These are phyloP conservation scores for Epirrita christyi DNA, from an alignment of 2,888 invertebrate genomes.

Conservation along the genomic window DNA sequence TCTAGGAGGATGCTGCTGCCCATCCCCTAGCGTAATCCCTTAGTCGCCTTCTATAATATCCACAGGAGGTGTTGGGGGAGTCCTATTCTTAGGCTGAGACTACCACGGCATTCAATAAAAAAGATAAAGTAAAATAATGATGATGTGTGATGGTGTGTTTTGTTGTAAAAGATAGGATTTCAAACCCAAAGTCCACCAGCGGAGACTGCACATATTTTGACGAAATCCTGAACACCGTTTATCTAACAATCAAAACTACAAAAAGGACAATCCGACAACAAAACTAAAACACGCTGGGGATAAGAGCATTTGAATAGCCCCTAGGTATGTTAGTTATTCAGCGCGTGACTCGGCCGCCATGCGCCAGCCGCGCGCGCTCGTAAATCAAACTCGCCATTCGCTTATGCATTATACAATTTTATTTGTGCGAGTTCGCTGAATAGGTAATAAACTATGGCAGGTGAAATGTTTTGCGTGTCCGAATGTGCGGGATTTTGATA, in stretches of 20 bases:
- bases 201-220: background rate
- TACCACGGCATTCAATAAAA: no score
- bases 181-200: no score
- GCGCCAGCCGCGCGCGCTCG: constrained; percentile 66
- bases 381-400: constrained; percentile 84
- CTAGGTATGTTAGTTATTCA: constrained; percentile 80
- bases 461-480: constrained; percentile 76
- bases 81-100: no score
- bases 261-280: constrained; percentile 41
- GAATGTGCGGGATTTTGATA: constrained; percentile 73
- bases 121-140: no score
- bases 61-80: no score
- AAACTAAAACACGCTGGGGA: constrained; percentile 49
- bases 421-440: constrained; percentile 84
- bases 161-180: no score
- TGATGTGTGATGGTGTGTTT: no score
- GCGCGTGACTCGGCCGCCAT: constrained; percentile 65
- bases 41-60: no score
- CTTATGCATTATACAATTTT: constrained; percentile 85
- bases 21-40: no score
- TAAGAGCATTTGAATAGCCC: constrained; percentile 70
- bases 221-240: constrained; percentile 15
- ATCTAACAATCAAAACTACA: constrained; percentile 26
- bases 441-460: constrained; percentile 83
- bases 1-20: no score